phyloP scores from a whole-genome alignment of 1,140 invertebrate species.

The Cephus cinctus region DNA sequence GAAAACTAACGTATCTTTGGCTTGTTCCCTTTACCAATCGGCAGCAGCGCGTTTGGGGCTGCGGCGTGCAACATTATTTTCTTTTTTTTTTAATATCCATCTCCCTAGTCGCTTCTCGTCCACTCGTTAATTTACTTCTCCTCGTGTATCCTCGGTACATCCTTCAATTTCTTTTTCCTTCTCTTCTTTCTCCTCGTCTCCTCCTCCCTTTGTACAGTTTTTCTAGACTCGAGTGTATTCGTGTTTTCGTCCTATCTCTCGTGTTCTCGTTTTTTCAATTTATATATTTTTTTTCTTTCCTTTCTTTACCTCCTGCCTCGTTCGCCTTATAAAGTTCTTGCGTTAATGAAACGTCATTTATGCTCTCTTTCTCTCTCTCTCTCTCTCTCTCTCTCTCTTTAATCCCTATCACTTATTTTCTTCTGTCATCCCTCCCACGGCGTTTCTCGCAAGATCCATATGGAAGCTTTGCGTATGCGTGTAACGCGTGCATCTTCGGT shows the following conservation, averaged over 20 bases:
- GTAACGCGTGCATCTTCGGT: no score
- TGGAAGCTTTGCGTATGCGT: no score
- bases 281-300: background rate
- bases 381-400: constrained; percentile 8
- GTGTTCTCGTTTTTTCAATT: background rate
- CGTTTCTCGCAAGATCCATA: no score
- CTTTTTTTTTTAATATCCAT: constrained; percentile 18
- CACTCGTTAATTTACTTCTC: constrained; percentile 8
- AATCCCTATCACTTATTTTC: background rate
- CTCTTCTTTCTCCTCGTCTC: constrained; percentile 25
- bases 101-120: background rate
- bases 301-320: constrained; percentile 11
- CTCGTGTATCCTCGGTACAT: background rate
- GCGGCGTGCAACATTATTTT: constrained; percentile 41
- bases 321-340: background rate
- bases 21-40: constrained; percentile 59
- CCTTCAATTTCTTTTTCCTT: constrained; percentile 1
- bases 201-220: constrained; percentile 45
- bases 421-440: no score
- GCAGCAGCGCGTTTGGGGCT: constrained; percentile 39
- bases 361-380: constrained; percentile 13
- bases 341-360: constrained; percentile 19
- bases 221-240: constrained; percentile 40
- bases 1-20: constrained; percentile 60
- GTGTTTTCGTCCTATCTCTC: constrained; percentile 15